A percentile compares a stretch with the other conserved stretches of the same genome.
phyloP scores from a whole-genome alignment of 2,113 vertebrate species.

The Mus pahari region DNA sequence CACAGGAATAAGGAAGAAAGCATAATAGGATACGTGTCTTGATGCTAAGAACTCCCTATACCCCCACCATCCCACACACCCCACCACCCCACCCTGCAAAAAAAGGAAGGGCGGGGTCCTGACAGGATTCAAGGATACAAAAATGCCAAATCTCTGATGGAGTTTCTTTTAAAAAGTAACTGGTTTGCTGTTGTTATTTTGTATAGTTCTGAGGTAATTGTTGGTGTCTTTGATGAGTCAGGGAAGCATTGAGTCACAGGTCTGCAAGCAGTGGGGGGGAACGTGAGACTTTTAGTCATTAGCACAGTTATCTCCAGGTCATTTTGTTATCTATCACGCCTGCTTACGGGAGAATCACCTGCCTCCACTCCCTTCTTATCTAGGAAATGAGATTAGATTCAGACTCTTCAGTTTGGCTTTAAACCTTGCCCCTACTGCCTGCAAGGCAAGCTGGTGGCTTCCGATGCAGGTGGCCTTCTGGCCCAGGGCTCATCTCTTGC shows the following conservation, averaged over 20 bases:
- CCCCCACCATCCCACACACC: too few species aligned
- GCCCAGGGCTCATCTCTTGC: not conserved
- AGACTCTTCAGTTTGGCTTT: not conserved
- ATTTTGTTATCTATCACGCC: not conserved
- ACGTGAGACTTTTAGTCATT: not conserved
- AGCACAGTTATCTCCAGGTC: not conserved
- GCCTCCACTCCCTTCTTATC: not conserved
- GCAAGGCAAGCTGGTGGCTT: not conserved
- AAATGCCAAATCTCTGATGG: not conserved
- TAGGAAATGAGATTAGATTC: not conserved
- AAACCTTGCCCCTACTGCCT: not conserved
- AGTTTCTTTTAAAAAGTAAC: not conserved
- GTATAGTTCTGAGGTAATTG: conserved; percentile 29
- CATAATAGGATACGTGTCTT: not conserved
- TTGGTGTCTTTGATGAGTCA: conserved; percentile 18
- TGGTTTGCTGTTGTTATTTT: conserved; percentile 32
- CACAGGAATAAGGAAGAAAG: conserved; percentile 15
- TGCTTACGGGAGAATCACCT: not conserved
- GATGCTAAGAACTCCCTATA: not conserved
- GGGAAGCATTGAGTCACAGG: not conserved
- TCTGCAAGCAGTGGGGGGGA: not conserved
- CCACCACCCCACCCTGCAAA: too few species aligned
- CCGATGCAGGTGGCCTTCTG: not conserved
- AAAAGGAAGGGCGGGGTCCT: not conserved
- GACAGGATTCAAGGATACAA: not conserved